A percentile compares a stretch with the other conserved stretches of the same genome.
These are phyloP conservation scores for Odontomyia ornata DNA, from an alignment of 2,888 invertebrate species.

Conservation along the genomic window DNA sequence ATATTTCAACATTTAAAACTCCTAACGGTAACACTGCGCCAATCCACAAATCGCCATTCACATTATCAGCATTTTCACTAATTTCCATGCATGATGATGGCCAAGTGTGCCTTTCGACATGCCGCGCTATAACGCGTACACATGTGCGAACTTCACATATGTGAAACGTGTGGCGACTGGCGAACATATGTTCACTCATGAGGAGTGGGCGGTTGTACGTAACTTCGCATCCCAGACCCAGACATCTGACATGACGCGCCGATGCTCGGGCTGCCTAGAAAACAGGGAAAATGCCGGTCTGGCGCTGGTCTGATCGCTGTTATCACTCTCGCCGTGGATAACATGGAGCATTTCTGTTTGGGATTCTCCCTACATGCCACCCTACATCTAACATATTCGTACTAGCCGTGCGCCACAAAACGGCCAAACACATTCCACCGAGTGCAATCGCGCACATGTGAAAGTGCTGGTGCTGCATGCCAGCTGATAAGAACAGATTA, in stretches of 20 bases:
- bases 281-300: constrained; percentile 35
- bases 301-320: constrained; percentile 9
- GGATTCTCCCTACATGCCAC: neutral
- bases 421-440: no score
- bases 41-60: neutral
- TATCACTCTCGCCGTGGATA: neutral
- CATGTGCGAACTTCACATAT: constrained; percentile 18
- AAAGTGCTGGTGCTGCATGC: constrained; percentile 18
- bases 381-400: no score
- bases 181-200: constrained; percentile 24
- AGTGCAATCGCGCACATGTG: constrained; percentile 10
- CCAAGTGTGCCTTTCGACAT: constrained; percentile 16
- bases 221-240: constrained; percentile 17
- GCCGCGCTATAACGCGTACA: neutral
- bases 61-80: constrained; percentile 5
- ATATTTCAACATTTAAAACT: no score
- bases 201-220: constrained; percentile 20
- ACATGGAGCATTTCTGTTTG: neutral
- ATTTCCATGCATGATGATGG: constrained; percentile 11
- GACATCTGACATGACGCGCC: constrained; percentile 15
- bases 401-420: no score
- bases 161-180: constrained; percentile 20
- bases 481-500: constrained; percentile 35
- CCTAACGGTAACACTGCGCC: no score
- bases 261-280: neutral